Evolutionary conservation across 2,888 invertebrate genomes (phyloP), one percentile per base, ranked within the genome.

Genomic region (Palloptera scutellata): DNA sequence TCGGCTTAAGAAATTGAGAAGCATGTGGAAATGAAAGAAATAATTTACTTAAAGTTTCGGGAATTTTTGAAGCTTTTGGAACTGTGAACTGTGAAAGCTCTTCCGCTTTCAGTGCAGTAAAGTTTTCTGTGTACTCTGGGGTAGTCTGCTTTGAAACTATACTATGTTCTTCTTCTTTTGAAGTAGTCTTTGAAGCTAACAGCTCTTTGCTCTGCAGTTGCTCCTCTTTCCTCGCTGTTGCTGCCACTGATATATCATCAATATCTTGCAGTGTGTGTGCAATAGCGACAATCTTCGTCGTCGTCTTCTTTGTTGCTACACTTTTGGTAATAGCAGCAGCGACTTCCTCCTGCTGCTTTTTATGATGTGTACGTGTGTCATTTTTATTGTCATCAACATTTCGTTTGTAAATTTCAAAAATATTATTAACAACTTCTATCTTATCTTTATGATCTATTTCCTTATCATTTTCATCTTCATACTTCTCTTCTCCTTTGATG

Each of bases 1-100:
- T 82, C 79, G 62, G 45, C 41, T 55, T 41, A 54, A 17, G 17
- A 45, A 20, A 48, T 51, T 19, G 53, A 12, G 13, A 40, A 40
- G 52, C 15, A 58, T 45, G 58, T 64, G 45, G 6, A 6, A 30
- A 2, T 30, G 30, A 30, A 30, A 6, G 6, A 6, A 4, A 30
- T 30, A n/a, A n/a, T n/a, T n/a, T n/a, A n/a, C 30, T 30, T 30
- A 30, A 30, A 64, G n/a, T 30, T 60, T 41, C 43, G 55, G 57
- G 43, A 40, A 20, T 53, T 48, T n/a, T 58, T 15, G 11, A 40
- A 40, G 52, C 15, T 58, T 45, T 54, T 64, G 45, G 30, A 30
- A 30, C 6, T 30, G 30, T 6, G 30, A 30, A 30, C 3, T 30
- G 3, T 6, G 30, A 6, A 30, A 6, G 6, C n/a, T n/a, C n/a